phyloP scores from a whole-genome alignment of 2,888 invertebrate species.

The Gisinianus flammeolus region DNA sequence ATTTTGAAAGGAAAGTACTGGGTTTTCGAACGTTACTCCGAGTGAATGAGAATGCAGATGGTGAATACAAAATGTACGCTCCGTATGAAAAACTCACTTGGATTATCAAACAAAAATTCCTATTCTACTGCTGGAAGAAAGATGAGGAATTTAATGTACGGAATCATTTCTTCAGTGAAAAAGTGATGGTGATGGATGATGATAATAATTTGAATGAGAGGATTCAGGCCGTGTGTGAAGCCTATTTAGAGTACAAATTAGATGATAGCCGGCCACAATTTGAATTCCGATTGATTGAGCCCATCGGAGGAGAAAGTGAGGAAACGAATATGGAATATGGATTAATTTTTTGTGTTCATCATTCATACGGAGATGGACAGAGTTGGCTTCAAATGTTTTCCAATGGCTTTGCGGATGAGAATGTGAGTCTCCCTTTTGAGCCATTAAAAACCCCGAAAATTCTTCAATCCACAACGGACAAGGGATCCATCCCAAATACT shows the following conservation, averaged over 20 bases:
- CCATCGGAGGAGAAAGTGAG: slow-evolving; percentile 14
- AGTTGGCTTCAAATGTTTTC: slow-evolving; percentile 55
- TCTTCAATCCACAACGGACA: neutral
- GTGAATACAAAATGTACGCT: slow-evolving; percentile 43
- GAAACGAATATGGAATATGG: slow-evolving; percentile 22
- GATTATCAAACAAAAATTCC: slow-evolving; percentile 49
- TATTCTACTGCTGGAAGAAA: slow-evolving; percentile 49
- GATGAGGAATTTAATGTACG: slow-evolving; percentile 46
- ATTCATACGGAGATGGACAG: slow-evolving; percentile 52
- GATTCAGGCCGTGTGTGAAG: slow-evolving; percentile 48
- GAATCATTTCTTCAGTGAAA: slow-evolving; percentile 51
- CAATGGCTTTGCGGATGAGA: slow-evolving; percentile 50
- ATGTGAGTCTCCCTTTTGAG: slow-evolving; percentile 46
- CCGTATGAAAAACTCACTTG: slow-evolving; percentile 51
- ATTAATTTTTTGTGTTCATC: slow-evolving; percentile 48
- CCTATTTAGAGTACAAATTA: slow-evolving; percentile 49
- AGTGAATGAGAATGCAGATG: slow-evolving; percentile 43
- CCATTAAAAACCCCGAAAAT: slow-evolving; percentile 45
- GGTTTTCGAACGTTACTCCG: slow-evolving; percentile 33
- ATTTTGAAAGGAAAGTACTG: slow-evolving; percentile 52
- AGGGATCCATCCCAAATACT: neutral
- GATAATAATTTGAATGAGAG: slow-evolving; percentile 45
- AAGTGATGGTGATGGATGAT: slow-evolving; percentile 37
- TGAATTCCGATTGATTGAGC: slow-evolving; percentile 47
- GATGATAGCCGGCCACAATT: slow-evolving; percentile 47